Conservation (phyloP, 2,797 vertebrate genomes). For the Rhinatrema bivittatum region DNA sequence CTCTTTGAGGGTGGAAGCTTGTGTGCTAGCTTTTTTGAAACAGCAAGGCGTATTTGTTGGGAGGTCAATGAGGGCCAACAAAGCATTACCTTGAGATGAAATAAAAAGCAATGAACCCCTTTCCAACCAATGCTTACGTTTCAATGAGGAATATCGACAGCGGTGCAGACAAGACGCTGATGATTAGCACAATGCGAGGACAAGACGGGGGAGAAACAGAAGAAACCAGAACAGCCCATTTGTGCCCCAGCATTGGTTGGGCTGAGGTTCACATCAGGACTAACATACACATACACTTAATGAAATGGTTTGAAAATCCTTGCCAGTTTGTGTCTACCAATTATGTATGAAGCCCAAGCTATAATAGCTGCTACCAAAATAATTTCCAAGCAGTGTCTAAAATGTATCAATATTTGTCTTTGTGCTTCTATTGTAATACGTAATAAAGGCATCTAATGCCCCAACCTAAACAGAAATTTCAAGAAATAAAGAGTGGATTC, state of each 20-base stretch:
- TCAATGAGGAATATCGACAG: neutral
- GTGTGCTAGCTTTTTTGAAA: too few species aligned
- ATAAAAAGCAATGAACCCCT: neutral
- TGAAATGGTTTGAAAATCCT: slow-evolving; percentile 8
- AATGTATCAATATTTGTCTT: too few species aligned
- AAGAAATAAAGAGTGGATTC: too few species aligned
- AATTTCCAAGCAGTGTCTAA: too few species aligned
- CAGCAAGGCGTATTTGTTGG: neutral
- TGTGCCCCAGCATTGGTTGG: neutral
- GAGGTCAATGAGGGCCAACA: neutral
- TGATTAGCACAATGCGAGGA: neutral
- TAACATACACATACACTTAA: neutral
- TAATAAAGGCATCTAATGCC: too few species aligned
- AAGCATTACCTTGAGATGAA: neutral
- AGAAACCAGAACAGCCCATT: neutral
- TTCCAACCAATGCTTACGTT: neutral
- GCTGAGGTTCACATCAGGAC: neutral
- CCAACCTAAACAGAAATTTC: too few species aligned
- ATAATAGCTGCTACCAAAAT: too few species aligned
- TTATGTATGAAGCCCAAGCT: neutral
- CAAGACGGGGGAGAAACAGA: neutral
- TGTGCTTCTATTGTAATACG: too few species aligned
- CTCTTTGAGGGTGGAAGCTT: too few species aligned
- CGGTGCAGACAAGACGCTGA: neutral
- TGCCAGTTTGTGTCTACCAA: neutral